phyloP scores from a whole-genome alignment of 1,140 invertebrate genomes.

The Drosophila ficusphila region DNA sequence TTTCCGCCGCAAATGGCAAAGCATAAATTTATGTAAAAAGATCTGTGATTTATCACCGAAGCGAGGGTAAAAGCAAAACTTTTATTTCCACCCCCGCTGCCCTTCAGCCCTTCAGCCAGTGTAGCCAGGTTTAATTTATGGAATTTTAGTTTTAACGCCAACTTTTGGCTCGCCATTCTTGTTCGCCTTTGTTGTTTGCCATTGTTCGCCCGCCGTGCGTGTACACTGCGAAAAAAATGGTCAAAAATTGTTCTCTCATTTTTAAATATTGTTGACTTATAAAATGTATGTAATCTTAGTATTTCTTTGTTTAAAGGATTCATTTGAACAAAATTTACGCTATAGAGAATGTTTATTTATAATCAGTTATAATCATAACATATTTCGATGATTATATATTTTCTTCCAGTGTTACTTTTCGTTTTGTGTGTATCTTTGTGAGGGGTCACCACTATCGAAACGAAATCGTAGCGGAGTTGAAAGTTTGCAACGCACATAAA shows the following conservation, averaged over 20 bases:
- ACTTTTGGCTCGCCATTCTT: constrained; percentile 58
- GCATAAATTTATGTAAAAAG: constrained; percentile 83
- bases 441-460: constrained; percentile 27
- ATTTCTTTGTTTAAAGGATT: too few relatives aligned
- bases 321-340: too few relatives aligned
- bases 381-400: too few relatives aligned
- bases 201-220: constrained; percentile 47
- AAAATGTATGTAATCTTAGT: not conserved
- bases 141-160: constrained; percentile 78
- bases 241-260: not conserved
- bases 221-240: constrained; percentile 3
- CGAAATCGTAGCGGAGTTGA: constrained; percentile 61
- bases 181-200: constrained; percentile 33
- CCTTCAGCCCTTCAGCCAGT: not conserved
- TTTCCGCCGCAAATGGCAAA: constrained; percentile 73
- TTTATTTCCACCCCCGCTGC: constrained; percentile 66
- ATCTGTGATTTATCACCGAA: constrained; percentile 75
- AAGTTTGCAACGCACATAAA: constrained; percentile 77
- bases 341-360: too few relatives aligned
- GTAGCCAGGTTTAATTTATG: constrained; percentile 73
- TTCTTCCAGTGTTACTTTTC: constrained; percentile 3
- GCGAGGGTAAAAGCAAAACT: constrained; percentile 60
- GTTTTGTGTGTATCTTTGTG: constrained; percentile 26
- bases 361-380: too few relatives aligned
- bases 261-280: too few relatives aligned